Evolutionary conservation across 2,797 vertebrate genomes (phyloP), one percentile per base, ranked within the genome.

Genomic region (Squalus acanthias): DNA sequence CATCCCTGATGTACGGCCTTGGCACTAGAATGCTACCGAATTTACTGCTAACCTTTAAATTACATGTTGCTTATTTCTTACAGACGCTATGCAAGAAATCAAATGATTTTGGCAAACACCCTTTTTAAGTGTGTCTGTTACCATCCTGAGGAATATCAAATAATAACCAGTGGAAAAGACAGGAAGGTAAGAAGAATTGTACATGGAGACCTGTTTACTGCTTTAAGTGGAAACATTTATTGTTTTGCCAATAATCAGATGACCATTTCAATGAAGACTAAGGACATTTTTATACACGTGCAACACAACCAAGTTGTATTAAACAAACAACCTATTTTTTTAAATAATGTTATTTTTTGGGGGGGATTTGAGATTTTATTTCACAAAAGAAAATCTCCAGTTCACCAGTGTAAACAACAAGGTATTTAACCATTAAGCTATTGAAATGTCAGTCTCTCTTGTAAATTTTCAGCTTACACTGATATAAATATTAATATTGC

Each of bases 61-160:
- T 50, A 95, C 10, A 70, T 95, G 9, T 69, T 88, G 50, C 87
- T 93, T 72, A 33, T 95, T 57, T 76, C 67, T 74, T 33, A 57
- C 96, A 99, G 99, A 76, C 97, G 97, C 53, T 99, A 98, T 79
- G 96, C 97, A 82, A 98, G 98, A 97, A 98, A 98, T 97, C 98
- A 99, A 96, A 98, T 98, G 98, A 97, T 99, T 96, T 97, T 98
- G 69, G 97, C 98, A 96, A 98, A 98, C 97, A 99, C 98, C 0
- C 96, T 98, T 96, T 99, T 99, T 97, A 98, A 97, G 96, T 98
- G 98, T 0, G 98, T 99, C 60, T 99, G 99, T 96, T 99, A 99
- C 97, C 98, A 99, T 97, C 98, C 99, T 0, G 98, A 99, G 29
- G 98, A 99, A 96, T 98, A 98, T 97, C 99, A 99, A 97, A 97